A percentile compares a stretch with the other conserved stretches of the same genome.
Conservation (phyloP, 2,113 vertebrate genomes). For the Menura novaehollandiae region DNA sequence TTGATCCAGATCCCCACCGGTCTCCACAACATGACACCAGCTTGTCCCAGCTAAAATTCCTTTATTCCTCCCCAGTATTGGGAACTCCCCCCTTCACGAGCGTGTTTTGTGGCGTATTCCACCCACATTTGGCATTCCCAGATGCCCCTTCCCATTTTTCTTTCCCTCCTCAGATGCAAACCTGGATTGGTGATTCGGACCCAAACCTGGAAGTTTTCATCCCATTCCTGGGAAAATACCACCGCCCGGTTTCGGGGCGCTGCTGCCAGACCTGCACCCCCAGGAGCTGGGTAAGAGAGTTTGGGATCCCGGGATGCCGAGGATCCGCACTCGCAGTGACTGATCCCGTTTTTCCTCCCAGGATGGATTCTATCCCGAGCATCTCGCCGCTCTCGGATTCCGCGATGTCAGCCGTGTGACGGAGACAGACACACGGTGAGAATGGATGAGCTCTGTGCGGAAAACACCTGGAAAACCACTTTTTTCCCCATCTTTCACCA, state of each 20-base stretch:
- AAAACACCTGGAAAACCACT: accelerated
- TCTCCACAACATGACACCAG: neutral
- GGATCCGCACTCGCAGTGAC: accelerated
- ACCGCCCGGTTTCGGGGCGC: slow-evolving; percentile 31
- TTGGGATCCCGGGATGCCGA: accelerated
- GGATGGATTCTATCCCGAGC: slow-evolving; percentile 56
- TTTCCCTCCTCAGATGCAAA: slow-evolving; percentile 1
- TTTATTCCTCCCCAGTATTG: neutral
- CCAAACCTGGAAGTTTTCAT: slow-evolving; percentile 53
- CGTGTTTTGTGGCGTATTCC: accelerated
- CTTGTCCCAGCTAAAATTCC: neutral
- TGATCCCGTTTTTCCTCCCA: neutral
- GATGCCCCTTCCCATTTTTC: accelerated
- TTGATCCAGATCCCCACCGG: too few relatives aligned
- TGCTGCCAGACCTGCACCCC: slow-evolving; percentile 77
- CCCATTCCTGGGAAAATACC: slow-evolving; percentile 65
- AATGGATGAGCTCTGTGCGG: accelerated
- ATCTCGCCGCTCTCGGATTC: slow-evolving; percentile 50
- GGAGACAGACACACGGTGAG: slow-evolving; percentile 73
- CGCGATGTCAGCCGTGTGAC: slow-evolving; percentile 48
- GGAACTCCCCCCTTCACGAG: neutral
- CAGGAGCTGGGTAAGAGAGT: slow-evolving; percentile 67
- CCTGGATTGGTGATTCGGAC: neutral
- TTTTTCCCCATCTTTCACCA: accelerated
- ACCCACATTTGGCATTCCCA: too few relatives aligned